Evolutionary conservation across 2,113 vertebrate species (phyloP).

Genomic region (Emberiza fucata): DNA sequence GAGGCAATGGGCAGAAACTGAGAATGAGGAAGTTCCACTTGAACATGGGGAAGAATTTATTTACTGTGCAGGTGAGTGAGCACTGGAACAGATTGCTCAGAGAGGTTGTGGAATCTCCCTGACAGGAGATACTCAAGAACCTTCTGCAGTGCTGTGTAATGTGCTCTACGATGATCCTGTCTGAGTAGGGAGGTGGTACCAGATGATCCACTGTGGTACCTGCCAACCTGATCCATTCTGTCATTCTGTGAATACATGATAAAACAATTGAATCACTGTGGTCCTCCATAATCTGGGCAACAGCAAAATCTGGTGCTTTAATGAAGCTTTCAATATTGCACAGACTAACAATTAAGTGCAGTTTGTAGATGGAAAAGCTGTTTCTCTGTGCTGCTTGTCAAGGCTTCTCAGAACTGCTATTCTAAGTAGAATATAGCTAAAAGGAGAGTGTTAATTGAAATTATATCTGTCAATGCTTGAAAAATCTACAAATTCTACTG

Average conservation of each 20-base stretch:
- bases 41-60: background rate
- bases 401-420: background rate
- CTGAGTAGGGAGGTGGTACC: background rate
- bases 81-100: background rate
- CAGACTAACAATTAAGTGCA: background rate
- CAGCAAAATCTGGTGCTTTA: background rate
- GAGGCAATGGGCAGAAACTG: background rate
- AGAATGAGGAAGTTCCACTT: background rate
- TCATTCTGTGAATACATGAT: background rate
- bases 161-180: background rate
- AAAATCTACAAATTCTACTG: background rate
- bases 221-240: background rate
- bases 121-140: background rate
- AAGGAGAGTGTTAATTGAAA: background rate
- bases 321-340: background rate
- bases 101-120: accelerated
- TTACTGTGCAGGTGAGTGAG: background rate
- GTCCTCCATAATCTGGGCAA: background rate
- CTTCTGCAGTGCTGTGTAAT: background rate
- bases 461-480: background rate
- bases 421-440: background rate
- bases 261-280: background rate
- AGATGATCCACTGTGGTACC: background rate
- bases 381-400: background rate
- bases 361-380: background rate